Percentiles rank a stretch among this genome's conserved stretches.
These are phyloP conservation scores for Pituophis catenifer DNA, from an alignment of 2,113 vertebrate genomes.

Conservation along the genomic window DNA sequence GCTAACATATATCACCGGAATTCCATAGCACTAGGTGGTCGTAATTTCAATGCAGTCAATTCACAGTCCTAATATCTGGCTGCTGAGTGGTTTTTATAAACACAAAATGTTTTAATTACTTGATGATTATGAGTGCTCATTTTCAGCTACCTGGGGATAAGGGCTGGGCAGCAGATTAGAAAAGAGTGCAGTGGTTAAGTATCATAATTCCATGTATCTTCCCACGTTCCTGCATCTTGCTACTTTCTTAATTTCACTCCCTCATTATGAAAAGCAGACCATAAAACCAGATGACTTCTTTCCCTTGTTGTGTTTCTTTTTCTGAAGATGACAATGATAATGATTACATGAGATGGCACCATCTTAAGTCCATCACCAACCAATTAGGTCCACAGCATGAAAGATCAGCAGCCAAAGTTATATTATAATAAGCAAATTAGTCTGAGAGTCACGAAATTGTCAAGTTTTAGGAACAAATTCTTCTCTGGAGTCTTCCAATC, in stretches of 20 bases:
- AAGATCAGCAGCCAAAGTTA: constrained; percentile 35
- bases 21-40: not conserved
- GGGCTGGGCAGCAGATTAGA: not conserved
- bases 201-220: constrained; percentile 31
- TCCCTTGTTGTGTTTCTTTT: constrained; percentile 39
- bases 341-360: not conserved
- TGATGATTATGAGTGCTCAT: not conserved
- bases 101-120: constrained; percentile 26
- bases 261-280: constrained; percentile 52
- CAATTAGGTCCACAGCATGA: constrained; percentile 6
- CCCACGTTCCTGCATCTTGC: not conserved
- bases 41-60: not conserved
- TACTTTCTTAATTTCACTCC: constrained; percentile 42
- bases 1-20: not conserved
- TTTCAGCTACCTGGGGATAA: not conserved
- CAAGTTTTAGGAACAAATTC: constrained; percentile 53
- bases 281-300: constrained; percentile 36
- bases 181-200: not conserved
- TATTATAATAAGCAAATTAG: constrained; percentile 47
- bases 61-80: not conserved
- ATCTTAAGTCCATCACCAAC: constrained; percentile 35
- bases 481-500: constrained; percentile 52
- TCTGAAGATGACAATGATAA: constrained; percentile 20
- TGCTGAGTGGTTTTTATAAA: not conserved
- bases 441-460: constrained; percentile 36